Percentiles rank a stretch among this genome's conserved stretches.
phyloP scores from a whole-genome alignment of 2,888 invertebrate species.

The Chromoteleia sp. region DNA sequence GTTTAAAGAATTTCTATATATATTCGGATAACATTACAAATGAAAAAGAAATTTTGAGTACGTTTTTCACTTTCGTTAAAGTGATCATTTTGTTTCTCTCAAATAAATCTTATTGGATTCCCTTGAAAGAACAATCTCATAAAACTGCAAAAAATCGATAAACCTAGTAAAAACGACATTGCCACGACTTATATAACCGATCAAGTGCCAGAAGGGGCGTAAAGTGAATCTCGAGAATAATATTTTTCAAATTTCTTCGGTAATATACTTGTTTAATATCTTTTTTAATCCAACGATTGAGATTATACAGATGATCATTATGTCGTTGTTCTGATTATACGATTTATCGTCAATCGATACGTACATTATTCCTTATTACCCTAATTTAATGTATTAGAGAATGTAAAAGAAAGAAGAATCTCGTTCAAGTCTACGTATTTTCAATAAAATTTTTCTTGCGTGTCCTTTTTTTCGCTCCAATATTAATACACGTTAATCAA shows the following conservation, averaged over 20 bases:
- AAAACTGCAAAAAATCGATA: constrained; percentile 57
- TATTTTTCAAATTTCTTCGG: constrained; percentile 40
- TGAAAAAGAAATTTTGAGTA: constrained; percentile 29
- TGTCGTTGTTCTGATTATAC: constrained; percentile 55
- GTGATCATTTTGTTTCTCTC: constrained; percentile 43
- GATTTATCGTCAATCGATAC: constrained; percentile 43
- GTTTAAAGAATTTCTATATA: constrained; percentile 13
- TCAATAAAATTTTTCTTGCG: constrained; percentile 25
- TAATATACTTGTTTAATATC: constrained; percentile 54
- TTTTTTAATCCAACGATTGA: constrained; percentile 35
- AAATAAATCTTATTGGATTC: constrained; percentile 57
- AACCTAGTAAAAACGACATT: constrained; percentile 54
- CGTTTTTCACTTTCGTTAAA: constrained; percentile 32
- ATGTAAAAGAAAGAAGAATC: background rate
- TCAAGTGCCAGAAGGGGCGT: constrained; percentile 54
- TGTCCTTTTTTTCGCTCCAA: constrained; percentile 26
- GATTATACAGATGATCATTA: constrained; percentile 52
- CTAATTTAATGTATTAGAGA: constrained; percentile 11
- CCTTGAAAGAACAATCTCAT: constrained; percentile 57
- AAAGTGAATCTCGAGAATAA: constrained; percentile 60
- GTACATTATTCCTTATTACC: constrained; percentile 12
- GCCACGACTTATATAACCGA: constrained; percentile 53
- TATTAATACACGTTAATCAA: constrained; percentile 9
- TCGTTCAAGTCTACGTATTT: background rate
- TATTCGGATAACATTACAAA: constrained; percentile 29